Evolutionary conservation across 2,888 invertebrate species (phyloP).

Genomic region (Tetrapedia diversipes): DNA sequence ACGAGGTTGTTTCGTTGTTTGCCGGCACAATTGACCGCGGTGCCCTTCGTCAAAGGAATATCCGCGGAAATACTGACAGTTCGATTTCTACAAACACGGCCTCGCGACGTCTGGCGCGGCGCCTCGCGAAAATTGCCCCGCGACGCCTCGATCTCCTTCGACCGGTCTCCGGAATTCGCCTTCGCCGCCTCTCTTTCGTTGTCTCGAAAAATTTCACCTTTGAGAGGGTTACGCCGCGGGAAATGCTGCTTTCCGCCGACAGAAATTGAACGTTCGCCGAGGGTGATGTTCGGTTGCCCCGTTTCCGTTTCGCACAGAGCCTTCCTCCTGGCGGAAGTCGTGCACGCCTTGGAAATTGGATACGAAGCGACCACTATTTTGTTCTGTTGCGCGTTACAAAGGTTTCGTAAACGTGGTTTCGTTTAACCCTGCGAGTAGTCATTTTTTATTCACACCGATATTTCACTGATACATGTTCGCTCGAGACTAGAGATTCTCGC

Average conservation of each 20-base stretch:
- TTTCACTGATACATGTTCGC: too few relatives aligned
- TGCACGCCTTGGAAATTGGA: neutral
- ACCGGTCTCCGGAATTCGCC: too few relatives aligned
- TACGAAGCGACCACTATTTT: neutral
- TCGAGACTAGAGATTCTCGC: too few relatives aligned
- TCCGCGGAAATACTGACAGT: constrained; percentile 46
- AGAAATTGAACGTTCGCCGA: constrained; percentile 31
- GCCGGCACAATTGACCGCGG: constrained; percentile 35
- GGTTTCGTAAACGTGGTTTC: neutral
- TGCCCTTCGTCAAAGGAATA: constrained; percentile 40
- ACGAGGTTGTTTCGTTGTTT: constrained; percentile 59
- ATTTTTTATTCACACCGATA: too few relatives aligned
- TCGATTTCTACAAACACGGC: constrained; percentile 46
- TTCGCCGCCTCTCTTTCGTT: too few relatives aligned
- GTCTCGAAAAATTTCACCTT: constrained; percentile 9
- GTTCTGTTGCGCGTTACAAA: neutral
- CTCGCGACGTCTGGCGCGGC: neutral
- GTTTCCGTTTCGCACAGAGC: neutral
- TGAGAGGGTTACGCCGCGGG: constrained; percentile 6
- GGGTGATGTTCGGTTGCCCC: neutral
- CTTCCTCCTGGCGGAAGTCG: neutral
- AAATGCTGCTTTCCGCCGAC: constrained; percentile 4
- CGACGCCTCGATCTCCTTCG: too few relatives aligned
- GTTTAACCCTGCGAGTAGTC: too few relatives aligned
- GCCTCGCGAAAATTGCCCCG: constrained; percentile 7